Evolutionary conservation across 2,797 vertebrate species (phyloP).

Genomic region (Orientallactaga sibirica): DNA sequence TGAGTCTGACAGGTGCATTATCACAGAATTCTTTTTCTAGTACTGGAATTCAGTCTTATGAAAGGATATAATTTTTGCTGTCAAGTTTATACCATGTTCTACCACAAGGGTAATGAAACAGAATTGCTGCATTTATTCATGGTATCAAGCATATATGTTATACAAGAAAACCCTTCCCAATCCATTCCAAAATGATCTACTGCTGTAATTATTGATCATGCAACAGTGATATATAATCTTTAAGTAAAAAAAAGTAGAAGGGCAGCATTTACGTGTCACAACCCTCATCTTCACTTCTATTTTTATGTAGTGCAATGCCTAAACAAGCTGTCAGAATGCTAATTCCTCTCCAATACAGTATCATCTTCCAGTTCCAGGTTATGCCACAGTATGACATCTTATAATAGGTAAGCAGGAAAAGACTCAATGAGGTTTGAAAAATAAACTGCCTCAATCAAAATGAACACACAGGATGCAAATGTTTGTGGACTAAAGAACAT

Average conservation of each 20-base stretch:
- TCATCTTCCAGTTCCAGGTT: neutral
- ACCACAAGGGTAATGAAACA: constrained; percentile 67
- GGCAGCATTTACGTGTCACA: constrained; percentile 53
- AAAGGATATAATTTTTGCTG: constrained; percentile 79
- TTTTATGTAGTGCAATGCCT: constrained; percentile 42
- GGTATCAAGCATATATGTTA: constrained; percentile 52
- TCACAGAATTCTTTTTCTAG: constrained; percentile 45
- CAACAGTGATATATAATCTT: constrained; percentile 43
- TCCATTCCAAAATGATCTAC: constrained; percentile 38
- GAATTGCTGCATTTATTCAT: constrained; percentile 61
- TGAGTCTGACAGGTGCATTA: constrained; percentile 61
- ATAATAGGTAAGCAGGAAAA: constrained; percentile 27
- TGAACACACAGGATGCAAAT: constrained; percentile 26
- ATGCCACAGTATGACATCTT: neutral
- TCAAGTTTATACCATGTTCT: constrained; percentile 73
- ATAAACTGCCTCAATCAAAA: constrained; percentile 57
- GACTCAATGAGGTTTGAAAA: constrained; percentile 47
- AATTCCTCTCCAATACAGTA: neutral
- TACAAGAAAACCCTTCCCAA: constrained; percentile 20
- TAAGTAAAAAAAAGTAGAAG: constrained; percentile 39
- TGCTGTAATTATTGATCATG: constrained; percentile 66
- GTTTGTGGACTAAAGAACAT: constrained; percentile 3
- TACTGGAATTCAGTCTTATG: constrained; percentile 58
- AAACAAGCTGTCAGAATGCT: constrained; percentile 39
- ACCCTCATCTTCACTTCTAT: constrained; percentile 22